Evolutionary conservation across 2,888 invertebrate species (phyloP), one percentile per base, ranked within the genome.

Genomic region (Pterobdella sp.): DNA sequence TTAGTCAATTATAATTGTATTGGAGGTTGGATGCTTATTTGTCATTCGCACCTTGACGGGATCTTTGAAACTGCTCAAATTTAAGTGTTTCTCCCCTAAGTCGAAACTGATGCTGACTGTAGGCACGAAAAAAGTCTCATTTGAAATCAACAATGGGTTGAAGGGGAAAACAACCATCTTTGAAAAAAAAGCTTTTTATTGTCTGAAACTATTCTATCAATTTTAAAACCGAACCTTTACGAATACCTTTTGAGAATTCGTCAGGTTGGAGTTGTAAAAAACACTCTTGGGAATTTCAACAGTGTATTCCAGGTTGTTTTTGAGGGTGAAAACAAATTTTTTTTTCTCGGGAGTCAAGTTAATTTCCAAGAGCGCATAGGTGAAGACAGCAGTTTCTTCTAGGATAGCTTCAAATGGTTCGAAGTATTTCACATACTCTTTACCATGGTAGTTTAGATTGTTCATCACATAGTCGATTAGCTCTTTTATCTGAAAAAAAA

Each of bases 141-240:
- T 36, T 3, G 32, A 34, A 26, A 35, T 31, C n/a, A 36, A 34
- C 63, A 71, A 4, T 1, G 71, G 71, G 56, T 71, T 71, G 32
- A 34, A 71, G n/a, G 71, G 71, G 36, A 71, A 71, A n/a, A 71
- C 52, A 32, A 71, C 71, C 34, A 71, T 22, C 71, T 71, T 26
- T 68, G n/a, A 14, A 26, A 63, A 63, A 32, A n/a, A n/a, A n/a
- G n/a, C n/a, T n/a, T n/a, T n/a, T n/a, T n/a, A n/a, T n/a, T n/a
- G n/a, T n/a, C n/a, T n/a, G n/a, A n/a, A n/a, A n/a, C n/a, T n/a
- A n/a, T n/a, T n/a, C n/a, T n/a, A n/a, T n/a, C n/a, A n/a, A n/a
- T n/a, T n/a, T n/a, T n/a, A n/a, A n/a, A n/a, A n/a, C n/a, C n/a
- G n/a, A n/a, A 42, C 42, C 42, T 42, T 7, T 18, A 42, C 42